Evolutionary conservation across 2,113 vertebrate genomes (phyloP).

Genomic region (Craseonycteris thonglongyai): DNA sequence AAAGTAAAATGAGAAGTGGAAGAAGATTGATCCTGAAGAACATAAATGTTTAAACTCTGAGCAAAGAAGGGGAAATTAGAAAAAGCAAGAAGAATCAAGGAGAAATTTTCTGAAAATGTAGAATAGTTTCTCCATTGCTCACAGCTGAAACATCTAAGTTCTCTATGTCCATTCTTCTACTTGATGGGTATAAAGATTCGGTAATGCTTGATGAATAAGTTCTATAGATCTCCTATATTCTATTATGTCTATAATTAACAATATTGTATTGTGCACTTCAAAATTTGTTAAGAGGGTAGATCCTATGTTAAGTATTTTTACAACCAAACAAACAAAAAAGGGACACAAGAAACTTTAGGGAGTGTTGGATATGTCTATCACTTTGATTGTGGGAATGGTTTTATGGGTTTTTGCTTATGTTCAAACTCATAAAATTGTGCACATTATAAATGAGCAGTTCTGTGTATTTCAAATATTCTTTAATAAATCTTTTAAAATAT

Average conservation of each 20-base stretch:
- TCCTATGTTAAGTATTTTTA: not conserved
- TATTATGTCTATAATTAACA: not conserved
- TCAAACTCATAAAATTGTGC: not conserved
- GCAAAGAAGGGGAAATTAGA: not conserved
- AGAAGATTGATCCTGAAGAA: not conserved
- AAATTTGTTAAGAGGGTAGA: not conserved
- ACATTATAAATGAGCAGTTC: not conserved
- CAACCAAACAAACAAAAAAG: not conserved
- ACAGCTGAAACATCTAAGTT: not conserved
- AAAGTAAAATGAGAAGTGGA: not conserved
- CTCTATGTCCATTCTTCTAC: not conserved
- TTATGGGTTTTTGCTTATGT: not conserved
- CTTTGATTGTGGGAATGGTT: not conserved
- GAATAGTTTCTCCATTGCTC: not conserved
- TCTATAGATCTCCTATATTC: not conserved
- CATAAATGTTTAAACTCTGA: not conserved
- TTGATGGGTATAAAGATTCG: not conserved
- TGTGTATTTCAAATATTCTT: not conserved
- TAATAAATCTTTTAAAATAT: not conserved
- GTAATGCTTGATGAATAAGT: not conserved
- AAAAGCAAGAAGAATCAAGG: not conserved
- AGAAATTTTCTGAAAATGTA: not conserved
- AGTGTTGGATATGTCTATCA: not conserved
- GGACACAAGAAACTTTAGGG: not conserved
- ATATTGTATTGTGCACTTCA: not conserved